Base-by-base conservation (phyloP, 1,140 invertebrate genomes). In the Harpegnathos saltator region DNA sequence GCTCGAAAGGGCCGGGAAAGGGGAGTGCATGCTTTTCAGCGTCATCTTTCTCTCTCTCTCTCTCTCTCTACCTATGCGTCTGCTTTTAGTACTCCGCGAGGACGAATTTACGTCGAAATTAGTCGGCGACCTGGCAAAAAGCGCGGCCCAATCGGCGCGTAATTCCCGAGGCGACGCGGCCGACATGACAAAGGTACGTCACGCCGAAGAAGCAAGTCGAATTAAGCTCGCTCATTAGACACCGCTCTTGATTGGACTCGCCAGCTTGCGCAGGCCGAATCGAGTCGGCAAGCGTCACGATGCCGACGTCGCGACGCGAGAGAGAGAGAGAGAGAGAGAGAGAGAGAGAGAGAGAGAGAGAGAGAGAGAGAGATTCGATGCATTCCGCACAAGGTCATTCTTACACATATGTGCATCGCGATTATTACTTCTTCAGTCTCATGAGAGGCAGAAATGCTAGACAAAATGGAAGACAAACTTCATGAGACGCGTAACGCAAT, bases 41-140 rank as follows among this genome's bases (percentile, higher is more conserved):
- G 4, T 29, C 44, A n/a, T 52, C 3, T 65, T 44, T 44, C 38
- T 9, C 38, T 52, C 1, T 65, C 9, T 44, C 38, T 11, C 38
- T 52, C 3, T 65, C 9, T 44, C 38, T 11, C 7, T 11, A 11
- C 0, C 38, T 44, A 44, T 33, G 7, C 7, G 7, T 33, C 33
- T 7, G 38, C 7, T 11, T 44, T 44, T 44, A 33, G 38, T 44
- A 9, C 38, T 44, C 7, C 7, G 7, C 38, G 5, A 78, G 50
- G 22, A 15, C 54, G n/a, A 48, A 80, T 80, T 69, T 80, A 69
- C 69, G 14, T 14, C 17, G n/a, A 69, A 69, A 69, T 80, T 69
- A 80, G 12, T 69, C 22, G 12, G 4, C 48, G 26, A 56, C 50
- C 61, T 66, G 33, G 5, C 22, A 69, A 80, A 80, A 80, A 80